Conservation (phyloP, 2,888 invertebrate genomes). For the Syritta pipiens region DNA sequence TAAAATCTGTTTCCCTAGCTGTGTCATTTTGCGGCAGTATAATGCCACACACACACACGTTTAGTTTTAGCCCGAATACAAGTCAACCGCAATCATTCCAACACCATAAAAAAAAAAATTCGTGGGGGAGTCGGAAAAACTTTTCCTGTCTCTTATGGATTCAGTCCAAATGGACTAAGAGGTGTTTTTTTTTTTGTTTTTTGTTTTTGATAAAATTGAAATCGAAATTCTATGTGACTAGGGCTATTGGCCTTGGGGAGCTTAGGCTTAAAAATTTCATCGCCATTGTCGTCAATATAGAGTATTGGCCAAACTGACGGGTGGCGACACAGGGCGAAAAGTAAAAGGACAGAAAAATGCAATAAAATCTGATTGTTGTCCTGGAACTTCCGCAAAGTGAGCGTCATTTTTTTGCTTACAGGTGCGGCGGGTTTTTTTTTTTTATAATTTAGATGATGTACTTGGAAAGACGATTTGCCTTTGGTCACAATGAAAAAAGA, state of each 20-base stretch:
- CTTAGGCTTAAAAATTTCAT: slow-evolving; percentile 14
- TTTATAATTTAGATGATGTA: no score
- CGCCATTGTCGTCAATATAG: slow-evolving; percentile 24
- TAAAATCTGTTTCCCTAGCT: slow-evolving; percentile 32
- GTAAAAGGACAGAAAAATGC: slow-evolving; percentile 21
- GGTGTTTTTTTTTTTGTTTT: slow-evolving; percentile 14
- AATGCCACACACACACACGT: slow-evolving; percentile 2
- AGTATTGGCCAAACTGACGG: slow-evolving; percentile 3
- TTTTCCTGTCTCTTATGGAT: slow-evolving; percentile 36
- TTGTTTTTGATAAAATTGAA: slow-evolving; percentile 48
- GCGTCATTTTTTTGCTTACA: slow-evolving; percentile 2
- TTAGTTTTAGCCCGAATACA: slow-evolving; percentile 34
- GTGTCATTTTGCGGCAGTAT: slow-evolving; percentile 46
- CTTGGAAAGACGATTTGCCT: no score
- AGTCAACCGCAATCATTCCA: slow-evolving; percentile 60
- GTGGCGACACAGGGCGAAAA: no score
- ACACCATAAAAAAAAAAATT: slow-evolving; percentile 47
- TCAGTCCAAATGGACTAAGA: no score
- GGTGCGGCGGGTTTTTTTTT: no score
- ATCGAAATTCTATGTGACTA: slow-evolving; percentile 31
- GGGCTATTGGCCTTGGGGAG: slow-evolving; percentile 18
- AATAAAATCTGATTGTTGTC: slow-evolving; percentile 52
- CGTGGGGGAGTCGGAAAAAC: slow-evolving; percentile 20
- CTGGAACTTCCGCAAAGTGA: neutral
- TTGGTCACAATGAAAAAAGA: no score